phyloP scores from a whole-genome alignment of 92 coral and sea anemone genomes.

The Heteractis magnifica region DNA sequence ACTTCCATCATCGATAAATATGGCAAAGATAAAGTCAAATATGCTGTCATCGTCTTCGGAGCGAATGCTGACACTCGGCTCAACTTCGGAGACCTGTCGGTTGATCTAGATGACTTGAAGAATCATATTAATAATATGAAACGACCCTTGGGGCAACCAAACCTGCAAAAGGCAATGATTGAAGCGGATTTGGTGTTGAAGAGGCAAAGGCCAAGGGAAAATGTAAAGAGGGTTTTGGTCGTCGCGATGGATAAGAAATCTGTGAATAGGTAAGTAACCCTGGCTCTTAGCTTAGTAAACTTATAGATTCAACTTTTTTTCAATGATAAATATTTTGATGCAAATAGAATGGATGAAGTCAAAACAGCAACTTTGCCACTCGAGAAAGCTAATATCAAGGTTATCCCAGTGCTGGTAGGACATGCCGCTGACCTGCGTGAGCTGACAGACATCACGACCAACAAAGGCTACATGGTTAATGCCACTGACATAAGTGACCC shows the following conservation, averaged over 20 bases:
- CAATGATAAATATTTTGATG: neutral
- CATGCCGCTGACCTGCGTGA: slow-evolving; percentile 45
- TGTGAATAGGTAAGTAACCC: slow-evolving; percentile 18
- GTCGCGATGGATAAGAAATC: slow-evolving; percentile 48
- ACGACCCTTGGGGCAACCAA: slow-evolving; percentile 23
- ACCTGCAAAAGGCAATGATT: slow-evolving; percentile 26
- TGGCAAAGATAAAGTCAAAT: slow-evolving; percentile 64
- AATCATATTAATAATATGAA: slow-evolving; percentile 16
- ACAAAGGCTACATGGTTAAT: slow-evolving; percentile 45
- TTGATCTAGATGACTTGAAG: slow-evolving; percentile 29
- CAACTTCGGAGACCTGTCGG: slow-evolving; percentile 47
- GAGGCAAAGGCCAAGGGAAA: slow-evolving; percentile 18
- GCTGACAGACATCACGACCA: slow-evolving; percentile 43
- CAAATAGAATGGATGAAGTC: slow-evolving; percentile 38
- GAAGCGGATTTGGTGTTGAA: slow-evolving; percentile 15
- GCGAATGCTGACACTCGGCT: slow-evolving; percentile 27
- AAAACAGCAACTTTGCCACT: slow-evolving; percentile 48
- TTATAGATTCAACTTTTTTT: too few relatives aligned
- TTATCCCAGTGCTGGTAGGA: slow-evolving; percentile 68
- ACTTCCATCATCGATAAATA: slow-evolving; percentile 65
- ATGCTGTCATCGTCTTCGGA: slow-evolving; percentile 64
- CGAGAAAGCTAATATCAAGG: slow-evolving; percentile 54
- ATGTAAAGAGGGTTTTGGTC: slow-evolving; percentile 45
- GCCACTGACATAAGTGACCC: slow-evolving; percentile 47
- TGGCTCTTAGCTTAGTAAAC: too few relatives aligned